These are phyloP conservation scores for Elgaria multicarinata DNA, from an alignment of 2,113 vertebrate species.

Conservation along the genomic window DNA sequence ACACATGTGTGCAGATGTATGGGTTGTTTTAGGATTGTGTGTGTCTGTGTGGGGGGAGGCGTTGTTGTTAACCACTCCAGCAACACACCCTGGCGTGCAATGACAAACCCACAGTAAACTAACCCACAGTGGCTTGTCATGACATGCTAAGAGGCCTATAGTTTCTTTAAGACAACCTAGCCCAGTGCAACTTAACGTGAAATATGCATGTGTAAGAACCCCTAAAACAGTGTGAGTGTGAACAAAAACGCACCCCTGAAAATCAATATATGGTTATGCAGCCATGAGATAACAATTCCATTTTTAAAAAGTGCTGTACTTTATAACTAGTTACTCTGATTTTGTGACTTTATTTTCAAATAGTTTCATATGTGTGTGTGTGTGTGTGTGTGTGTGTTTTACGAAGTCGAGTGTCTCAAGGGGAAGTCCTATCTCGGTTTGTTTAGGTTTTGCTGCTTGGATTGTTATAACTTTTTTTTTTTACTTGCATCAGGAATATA, in stretches of 20 bases:
- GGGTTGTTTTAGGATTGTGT: too few species aligned
- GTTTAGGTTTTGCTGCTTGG: slow-evolving; percentile 47
- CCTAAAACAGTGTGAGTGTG: neutral
- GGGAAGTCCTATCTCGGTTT: slow-evolving; percentile 54
- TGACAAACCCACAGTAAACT: too few species aligned
- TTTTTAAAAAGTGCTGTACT: neutral
- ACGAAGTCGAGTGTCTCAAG: slow-evolving; percentile 52
- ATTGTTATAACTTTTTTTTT: slow-evolving; percentile 25
- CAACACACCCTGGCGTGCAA: too few species aligned
- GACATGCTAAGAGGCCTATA: too few species aligned
- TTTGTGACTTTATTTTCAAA: neutral
- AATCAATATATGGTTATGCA: neutral
- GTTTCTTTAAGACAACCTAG: neutral
- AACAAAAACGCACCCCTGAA: neutral
- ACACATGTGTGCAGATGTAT: neutral
- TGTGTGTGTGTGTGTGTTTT: slow-evolving; percentile 53
- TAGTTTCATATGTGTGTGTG: slow-evolving; percentile 44
- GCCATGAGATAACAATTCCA: neutral
- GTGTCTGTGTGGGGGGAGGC: too few species aligned
- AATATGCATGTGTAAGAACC: neutral
- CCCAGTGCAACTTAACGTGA: neutral
- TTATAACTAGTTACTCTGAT: neutral
- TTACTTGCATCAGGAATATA: slow-evolving; percentile 59
- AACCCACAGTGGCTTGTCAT: too few species aligned
- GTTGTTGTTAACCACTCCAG: too few species aligned